Evolutionary conservation across 2,797 vertebrate genomes (phyloP), one percentile per base, ranked within the genome.

Genomic region (Trachops cirrhosus): DNA sequence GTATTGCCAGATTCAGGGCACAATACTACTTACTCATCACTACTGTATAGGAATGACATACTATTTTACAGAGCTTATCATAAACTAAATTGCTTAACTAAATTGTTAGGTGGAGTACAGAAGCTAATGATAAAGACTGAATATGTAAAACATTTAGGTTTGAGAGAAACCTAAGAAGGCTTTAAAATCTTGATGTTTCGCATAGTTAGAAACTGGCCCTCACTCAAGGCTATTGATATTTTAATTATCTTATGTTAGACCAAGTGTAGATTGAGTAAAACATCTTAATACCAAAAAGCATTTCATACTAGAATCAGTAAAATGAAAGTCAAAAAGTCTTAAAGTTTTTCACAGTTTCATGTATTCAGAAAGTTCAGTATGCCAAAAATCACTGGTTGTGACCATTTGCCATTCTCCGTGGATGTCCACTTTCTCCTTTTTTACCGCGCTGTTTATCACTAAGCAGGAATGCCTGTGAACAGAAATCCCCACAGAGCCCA

Each of bases 151-250:
- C 15, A 68, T 57, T 83, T 32, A 37, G 44, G 73, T 93, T 93
- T 85, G 74, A 94, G 74, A 86, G 52, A 70, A 91, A 86, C 21
- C 22, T 41, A 26, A 19, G 12, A 39, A 85, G 22, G 19, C 37
- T 84, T 93, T 78, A 80, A 90, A 93, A 77, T 89, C 26, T 83
- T 80, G 18, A 75, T 52, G 32, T 85, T 91, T 89, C 24, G 2
- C 5, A 8, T 78, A 19, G n/a, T 62, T 70, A 73, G 62, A 89
- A 95, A 68, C 52, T 24, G 59, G 26, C 54, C 11, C 74, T 85
- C n/a, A n/a, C 6, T 67, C 14, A 44, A 57, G 46, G 54, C 11
- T 90, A 2, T 89, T 82, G 37, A 39, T 84, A 73, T 34, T 93
- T 68, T 64, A 71, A 26, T 83, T 92, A 34, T 89, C 41, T 57